These are phyloP conservation scores for Lasioglossum pauxillum DNA, from an alignment of 2,888 invertebrate genomes.

Conservation along the genomic window DNA sequence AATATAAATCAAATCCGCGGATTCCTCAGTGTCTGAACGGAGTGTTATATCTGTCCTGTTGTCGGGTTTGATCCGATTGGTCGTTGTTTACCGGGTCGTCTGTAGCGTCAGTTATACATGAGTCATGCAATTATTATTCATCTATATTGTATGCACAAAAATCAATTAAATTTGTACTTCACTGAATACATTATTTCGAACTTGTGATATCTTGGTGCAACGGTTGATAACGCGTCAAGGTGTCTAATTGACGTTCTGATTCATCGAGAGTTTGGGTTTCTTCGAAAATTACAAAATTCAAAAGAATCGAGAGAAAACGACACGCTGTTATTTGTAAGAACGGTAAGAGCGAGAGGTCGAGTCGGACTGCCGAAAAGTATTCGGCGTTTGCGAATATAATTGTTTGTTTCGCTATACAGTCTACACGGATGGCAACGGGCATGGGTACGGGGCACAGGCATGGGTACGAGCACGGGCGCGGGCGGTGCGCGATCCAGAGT, in stretches of 20 bases:
- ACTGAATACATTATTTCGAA: neutral
- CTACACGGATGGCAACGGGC: constrained; percentile 17
- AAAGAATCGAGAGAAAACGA: neutral
- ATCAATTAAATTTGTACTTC: neutral
- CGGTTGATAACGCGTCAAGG: no score
- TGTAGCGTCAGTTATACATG: neutral
- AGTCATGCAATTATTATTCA: neutral
- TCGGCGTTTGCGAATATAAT: neutral
- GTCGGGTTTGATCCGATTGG: neutral
- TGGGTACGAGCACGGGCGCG: neutral
- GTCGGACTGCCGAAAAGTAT: neutral
- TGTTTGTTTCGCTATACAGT: constrained; percentile 4
- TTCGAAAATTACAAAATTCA: neutral
- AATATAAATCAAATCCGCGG: no score
- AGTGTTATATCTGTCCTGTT: neutral
- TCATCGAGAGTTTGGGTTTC: neutral
- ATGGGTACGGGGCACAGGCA: neutral
- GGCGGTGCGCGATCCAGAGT: constrained; percentile 64
- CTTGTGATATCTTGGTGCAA: neutral
- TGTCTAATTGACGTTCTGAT: no score
- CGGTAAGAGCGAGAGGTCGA: neutral
- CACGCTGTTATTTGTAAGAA: neutral
- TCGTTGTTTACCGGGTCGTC: neutral
- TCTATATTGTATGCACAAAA: neutral
- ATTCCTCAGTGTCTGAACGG: no score